Base-by-base conservation (phyloP, 2,113 vertebrate genomes). In the Turdus rufiventris region DNA sequence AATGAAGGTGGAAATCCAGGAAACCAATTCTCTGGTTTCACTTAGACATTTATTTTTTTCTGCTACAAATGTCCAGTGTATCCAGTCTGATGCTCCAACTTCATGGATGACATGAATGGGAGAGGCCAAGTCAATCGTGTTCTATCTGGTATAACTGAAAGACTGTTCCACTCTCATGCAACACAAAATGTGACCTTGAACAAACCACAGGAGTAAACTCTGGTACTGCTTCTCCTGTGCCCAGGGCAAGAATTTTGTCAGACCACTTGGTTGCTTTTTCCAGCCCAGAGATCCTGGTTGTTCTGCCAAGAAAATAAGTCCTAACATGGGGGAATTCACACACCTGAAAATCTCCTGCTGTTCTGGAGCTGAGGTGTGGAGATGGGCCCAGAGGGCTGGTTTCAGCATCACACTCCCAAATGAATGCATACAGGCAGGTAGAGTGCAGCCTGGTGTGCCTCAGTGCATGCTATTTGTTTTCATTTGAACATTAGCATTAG, bases 401-500 rank as follows among this genome's bases (percentile, higher is more conserved):
- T 61, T 60, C 56, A 68, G 36, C 61, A 23, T 15, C 25, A 3
- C 43, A 26, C 24, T 89, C 61, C 76, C 57, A 85, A 75, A 61
- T 33, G 75, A 73, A 67, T 12, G n/a, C 16, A 15, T 26, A 15
- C 11, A 75, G 14, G 68, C 65, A 91, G 45, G 65, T 79, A 68
- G 85, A 81, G 53, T 24, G 57, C 65, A 75, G 5, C 70, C 40
- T 72, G 61, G 36, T 29, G n/a, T 68, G 50, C 83, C 78, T 43
- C 61, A 33, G 28, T 33, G 33, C 62, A 20, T 28, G 6, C 65
- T 72, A 50, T 65, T 65, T 10, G 31, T 91, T 93, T 93, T 60
- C 75, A 74, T 91, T 88, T 58, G 72, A 60, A 19, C 76, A 89
- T 94, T 81, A 95, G 45, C 93, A 93, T 87, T 79, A 79, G 88